These are phyloP conservation scores for Sarcoramphus papa DNA, from an alignment of 2,797 vertebrate species.

Conservation along the genomic window DNA sequence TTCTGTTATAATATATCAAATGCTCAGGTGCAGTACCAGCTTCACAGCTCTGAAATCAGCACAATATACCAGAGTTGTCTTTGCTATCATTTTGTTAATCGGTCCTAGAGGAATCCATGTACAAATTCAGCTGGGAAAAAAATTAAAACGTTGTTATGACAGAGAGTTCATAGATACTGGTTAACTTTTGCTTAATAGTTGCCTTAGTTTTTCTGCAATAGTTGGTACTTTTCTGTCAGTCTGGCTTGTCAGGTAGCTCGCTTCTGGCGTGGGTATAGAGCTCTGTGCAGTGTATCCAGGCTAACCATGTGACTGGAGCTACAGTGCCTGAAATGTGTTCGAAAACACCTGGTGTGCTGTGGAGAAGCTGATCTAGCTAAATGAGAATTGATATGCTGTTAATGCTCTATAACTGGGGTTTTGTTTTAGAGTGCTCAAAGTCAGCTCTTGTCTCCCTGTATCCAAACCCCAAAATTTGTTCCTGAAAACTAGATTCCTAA, in stretches of 20 bases:
- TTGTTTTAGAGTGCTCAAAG: neutral
- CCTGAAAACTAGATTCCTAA: neutral
- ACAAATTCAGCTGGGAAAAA: neutral
- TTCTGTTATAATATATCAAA: neutral
- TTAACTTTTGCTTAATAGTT: neutral
- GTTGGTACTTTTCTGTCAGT: neutral
- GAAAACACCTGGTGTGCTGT: rapidly evolving
- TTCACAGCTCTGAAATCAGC: neutral
- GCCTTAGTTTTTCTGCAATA: neutral
- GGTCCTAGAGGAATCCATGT: neutral
- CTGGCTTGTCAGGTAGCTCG: neutral
- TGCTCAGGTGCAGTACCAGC: neutral
- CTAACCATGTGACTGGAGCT: neutral
- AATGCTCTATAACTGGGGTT: neutral
- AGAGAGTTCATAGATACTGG: neutral
- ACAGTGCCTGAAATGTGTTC: neutral
- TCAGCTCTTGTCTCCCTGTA: neutral
- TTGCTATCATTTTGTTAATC: neutral
- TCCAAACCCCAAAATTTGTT: neutral
- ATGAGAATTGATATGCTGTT: neutral
- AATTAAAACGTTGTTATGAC: neutral
- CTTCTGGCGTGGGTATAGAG: neutral
- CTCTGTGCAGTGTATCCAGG: neutral
- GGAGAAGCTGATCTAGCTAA: neutral
- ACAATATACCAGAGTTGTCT: neutral